Conservation (phyloP, 2,888 invertebrate species). For the Aproaerema taeniolella region DNA sequence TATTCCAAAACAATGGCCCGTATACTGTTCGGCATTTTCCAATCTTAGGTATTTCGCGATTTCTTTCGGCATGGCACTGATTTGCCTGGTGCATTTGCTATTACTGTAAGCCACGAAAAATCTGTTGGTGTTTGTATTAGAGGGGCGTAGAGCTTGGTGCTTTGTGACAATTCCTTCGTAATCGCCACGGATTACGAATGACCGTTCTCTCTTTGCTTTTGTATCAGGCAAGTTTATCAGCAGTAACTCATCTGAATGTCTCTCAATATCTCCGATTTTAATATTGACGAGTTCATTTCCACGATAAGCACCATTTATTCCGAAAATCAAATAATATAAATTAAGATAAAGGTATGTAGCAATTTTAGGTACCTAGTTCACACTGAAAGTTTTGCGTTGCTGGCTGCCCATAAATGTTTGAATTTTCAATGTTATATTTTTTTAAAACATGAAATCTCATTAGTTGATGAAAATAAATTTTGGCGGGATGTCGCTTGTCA, state of each 20-base stretch:
- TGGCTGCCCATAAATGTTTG: too few relatives aligned
- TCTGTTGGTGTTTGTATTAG: slow-evolving; percentile 6
- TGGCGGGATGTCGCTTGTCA: too few relatives aligned
- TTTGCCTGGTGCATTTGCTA: slow-evolving; percentile 11
- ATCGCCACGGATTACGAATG: slow-evolving; percentile 12
- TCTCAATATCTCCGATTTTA: neutral
- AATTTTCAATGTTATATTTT: too few relatives aligned
- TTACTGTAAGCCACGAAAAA: slow-evolving; percentile 17
- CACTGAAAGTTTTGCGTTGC: too few relatives aligned
- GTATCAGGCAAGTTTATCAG: neutral
- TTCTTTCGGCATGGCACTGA: too few relatives aligned
- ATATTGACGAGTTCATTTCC: neutral
- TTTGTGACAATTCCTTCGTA: slow-evolving; percentile 12
- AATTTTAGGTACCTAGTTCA: too few relatives aligned
- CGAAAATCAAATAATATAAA: neutral
- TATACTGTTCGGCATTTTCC: too few relatives aligned
- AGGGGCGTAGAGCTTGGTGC: slow-evolving; percentile 13
- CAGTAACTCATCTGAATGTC: neutral
- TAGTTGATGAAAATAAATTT: too few relatives aligned
- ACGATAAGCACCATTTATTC: neutral
- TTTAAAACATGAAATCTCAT: too few relatives aligned
- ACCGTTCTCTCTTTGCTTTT: slow-evolving; percentile 10
- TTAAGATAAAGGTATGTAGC: too few relatives aligned
- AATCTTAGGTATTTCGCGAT: too few relatives aligned
- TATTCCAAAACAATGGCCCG: too few relatives aligned